Conservation (phyloP, 2,888 invertebrate genomes). For the Belgica antarctica region DNA sequence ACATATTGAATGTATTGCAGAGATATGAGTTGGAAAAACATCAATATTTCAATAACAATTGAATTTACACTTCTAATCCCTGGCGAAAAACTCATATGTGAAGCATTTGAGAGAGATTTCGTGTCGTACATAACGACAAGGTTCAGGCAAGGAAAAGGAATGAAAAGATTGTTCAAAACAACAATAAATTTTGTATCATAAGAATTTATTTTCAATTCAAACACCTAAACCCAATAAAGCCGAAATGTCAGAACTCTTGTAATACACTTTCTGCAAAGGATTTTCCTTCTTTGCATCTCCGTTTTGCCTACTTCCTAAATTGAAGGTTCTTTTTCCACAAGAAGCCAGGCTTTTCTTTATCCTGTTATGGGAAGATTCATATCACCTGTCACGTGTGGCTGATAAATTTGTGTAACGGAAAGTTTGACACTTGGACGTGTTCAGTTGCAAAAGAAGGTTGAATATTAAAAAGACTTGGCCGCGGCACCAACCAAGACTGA, state of each 20-base stretch:
- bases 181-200: background rate
- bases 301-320: background rate
- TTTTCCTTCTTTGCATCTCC: background rate
- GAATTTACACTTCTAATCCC: constrained; percentile 44
- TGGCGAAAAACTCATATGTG: constrained; percentile 26
- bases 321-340: no score
- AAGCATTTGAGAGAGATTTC: background rate
- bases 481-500: no score
- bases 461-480: no score
- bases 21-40: constrained; percentile 6
- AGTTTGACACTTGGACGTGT: no score
- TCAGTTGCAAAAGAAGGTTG: no score
- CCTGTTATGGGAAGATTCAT: no score
- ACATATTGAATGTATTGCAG: background rate
- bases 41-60: constrained; percentile 41
- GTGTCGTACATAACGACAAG: no score
- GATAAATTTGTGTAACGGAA: no score
- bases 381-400: no score
- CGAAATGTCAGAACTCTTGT: constrained; percentile 27
- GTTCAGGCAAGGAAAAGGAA: background rate
- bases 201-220: constrained; percentile 23
- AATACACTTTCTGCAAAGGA: constrained; percentile 22
- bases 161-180: constrained; percentile 3
- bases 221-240: constrained; percentile 23
- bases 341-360: no score